phyloP scores from a whole-genome alignment of 2,113 vertebrate genomes.

The Rhagologus leucostigma region DNA sequence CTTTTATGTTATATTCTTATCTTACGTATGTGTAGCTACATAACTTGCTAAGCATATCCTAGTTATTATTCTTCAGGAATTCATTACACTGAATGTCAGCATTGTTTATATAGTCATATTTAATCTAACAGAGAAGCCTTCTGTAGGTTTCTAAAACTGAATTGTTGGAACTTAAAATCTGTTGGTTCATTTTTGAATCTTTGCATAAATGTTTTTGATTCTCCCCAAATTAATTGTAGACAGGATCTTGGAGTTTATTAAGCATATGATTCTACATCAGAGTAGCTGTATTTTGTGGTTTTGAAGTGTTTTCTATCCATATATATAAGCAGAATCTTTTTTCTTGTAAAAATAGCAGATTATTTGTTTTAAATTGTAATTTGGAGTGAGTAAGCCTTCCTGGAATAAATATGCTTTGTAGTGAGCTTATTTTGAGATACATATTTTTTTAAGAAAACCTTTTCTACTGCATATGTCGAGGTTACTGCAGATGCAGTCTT shows the following conservation, averaged over 20 bases:
- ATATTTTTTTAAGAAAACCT: background rate
- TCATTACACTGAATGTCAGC: background rate
- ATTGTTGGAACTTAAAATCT: background rate
- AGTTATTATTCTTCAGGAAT: background rate
- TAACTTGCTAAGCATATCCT: background rate
- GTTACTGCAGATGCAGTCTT: background rate
- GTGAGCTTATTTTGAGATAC: background rate
- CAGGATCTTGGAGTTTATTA: background rate
- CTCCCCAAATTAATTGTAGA: background rate
- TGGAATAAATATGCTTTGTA: background rate
- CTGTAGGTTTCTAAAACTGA: background rate
- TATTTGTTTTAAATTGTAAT: background rate
- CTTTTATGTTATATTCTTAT: background rate
- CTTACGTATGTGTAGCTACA: background rate
- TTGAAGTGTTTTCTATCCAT: background rate
- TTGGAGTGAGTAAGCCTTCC: background rate
- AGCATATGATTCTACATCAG: background rate
- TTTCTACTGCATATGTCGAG: rapidly evolving
- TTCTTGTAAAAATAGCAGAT: background rate
- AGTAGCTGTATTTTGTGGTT: background rate
- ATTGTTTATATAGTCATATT: background rate
- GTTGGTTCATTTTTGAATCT: background rate
- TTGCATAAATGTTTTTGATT: background rate
- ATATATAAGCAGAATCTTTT: background rate
- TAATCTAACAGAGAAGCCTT: background rate